Evolutionary conservation across 1,140 invertebrate genomes (phyloP).

Genomic region (Tyrophagus putrescentiae): DNA sequence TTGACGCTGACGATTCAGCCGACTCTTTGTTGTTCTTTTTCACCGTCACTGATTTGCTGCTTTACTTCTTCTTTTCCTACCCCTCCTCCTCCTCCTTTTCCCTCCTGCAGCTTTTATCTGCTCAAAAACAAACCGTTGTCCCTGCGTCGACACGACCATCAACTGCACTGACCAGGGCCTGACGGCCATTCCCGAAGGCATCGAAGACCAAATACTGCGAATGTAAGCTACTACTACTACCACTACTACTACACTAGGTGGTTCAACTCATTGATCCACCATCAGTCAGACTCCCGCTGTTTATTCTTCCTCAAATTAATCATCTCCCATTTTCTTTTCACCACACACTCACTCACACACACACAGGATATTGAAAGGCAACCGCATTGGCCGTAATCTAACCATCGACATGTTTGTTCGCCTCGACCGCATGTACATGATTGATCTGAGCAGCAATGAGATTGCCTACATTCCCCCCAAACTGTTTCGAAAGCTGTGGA

Average conservation of each 20-base stretch:
- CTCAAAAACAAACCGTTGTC: conserved; percentile 13
- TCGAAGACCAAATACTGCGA: conserved; percentile 20
- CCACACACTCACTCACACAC: too few relatives aligned
- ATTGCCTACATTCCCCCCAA: conserved; percentile 29
- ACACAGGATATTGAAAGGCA: conserved; percentile 21
- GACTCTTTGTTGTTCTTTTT: too few relatives aligned
- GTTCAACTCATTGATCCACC: conserved; percentile 5
- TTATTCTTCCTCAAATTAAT: too few relatives aligned
- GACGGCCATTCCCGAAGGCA: conserved; percentile 5
- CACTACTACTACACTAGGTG: neutral
- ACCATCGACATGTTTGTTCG: conserved; percentile 17
- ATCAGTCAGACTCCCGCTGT: too few relatives aligned
- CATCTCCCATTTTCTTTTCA: too few relatives aligned
- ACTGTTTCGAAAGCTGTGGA: conserved; percentile 32
- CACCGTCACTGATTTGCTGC: too few relatives aligned
- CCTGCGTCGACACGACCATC: conserved; percentile 21
- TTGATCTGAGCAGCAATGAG: conserved; percentile 32
- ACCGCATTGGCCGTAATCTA: conserved; percentile 19
- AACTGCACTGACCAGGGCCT: conserved; percentile 21
- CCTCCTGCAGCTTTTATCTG: conserved; percentile 18
- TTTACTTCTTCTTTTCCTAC: neutral
- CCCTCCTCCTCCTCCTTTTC: neutral
- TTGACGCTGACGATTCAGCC: too few relatives aligned
- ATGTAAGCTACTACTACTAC: conserved; percentile 16
- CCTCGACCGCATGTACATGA: conserved; percentile 20